A percentile compares a stretch with the other conserved stretches of the same genome.
Evolutionary conservation across 2,113 vertebrate genomes (phyloP).

Genomic region (Leptosomus discolor): DNA sequence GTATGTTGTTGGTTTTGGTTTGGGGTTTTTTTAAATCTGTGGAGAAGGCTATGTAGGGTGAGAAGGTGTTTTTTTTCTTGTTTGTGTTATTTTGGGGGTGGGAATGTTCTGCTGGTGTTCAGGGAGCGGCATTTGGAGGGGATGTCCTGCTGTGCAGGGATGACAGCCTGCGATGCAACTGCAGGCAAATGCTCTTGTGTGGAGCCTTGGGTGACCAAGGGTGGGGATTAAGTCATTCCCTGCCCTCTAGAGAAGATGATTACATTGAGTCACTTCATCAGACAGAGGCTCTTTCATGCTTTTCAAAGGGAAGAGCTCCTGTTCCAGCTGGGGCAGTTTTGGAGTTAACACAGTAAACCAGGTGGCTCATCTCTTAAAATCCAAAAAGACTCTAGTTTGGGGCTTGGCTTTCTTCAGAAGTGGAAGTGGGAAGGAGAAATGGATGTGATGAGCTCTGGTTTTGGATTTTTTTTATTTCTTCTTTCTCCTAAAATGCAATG

Average conservation of each 20-base stretch:
- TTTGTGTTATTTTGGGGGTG: accelerated
- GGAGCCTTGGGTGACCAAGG: accelerated
- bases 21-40: accelerated
- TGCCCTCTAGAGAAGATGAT: neutral
- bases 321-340: neutral
- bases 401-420: neutral
- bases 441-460: accelerated
- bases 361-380: too few relatives aligned
- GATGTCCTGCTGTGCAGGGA: accelerated
- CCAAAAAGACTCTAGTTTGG: accelerated
- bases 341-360: accelerated
- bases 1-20: too few relatives aligned
- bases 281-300: neutral
- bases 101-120: neutral
- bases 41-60: accelerated
- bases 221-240: neutral
- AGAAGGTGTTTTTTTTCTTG: neutral
- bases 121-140: neutral
- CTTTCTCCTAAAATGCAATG: neutral
- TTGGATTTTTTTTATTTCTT: accelerated
- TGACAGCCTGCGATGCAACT: accelerated
- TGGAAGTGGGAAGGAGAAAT: accelerated
- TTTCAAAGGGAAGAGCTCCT: neutral
- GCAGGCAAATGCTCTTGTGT: neutral
- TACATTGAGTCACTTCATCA: accelerated